Evolutionary conservation across 1,140 invertebrate genomes (phyloP), one percentile per base, ranked within the genome.

Genomic region (Bombus polaris): DNA sequence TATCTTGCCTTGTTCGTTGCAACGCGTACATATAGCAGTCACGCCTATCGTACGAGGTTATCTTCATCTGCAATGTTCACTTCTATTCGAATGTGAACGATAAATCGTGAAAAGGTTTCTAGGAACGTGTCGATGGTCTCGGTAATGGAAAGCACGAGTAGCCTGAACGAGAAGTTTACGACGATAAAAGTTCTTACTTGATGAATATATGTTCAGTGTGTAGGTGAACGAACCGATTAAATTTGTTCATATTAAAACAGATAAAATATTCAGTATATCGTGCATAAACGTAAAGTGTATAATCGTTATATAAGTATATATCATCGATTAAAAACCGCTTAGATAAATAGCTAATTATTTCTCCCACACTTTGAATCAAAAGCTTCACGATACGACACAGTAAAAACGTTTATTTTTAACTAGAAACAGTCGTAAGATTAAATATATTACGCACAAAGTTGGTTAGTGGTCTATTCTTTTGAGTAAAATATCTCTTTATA

Each of bases 51-150:
- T 39, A 62, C 75, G 75, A 77, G 75, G 57, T 77, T 77, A 77
- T 77, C 75, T 77, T 77, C 75, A 77, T 77, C 53, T 77, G 75
- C 75, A 32, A 37, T 77, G 75, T 77, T 77, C 75, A 5, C 75
- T 77, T 77, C 75, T 62, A 77, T 62, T 77, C 75, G 57, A 77
- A 77, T 32, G 57, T n/a, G 75, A 59, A 77, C 75, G 57, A 77
- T 77, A 77, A 77, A 77, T 77, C 75, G 75, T 62, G 75, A 77
- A 77, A 62, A 62, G 75, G 75, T 62, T 77, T 77, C 57, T 35
- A 77, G 75, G 75, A 77, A 77, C 37, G 75, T 42, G 57, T 77
- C 75, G 53, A 62, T 77, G n/a, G 75, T n/a, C 75, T 22, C 53
- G 37, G 37, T 62, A 77, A 77, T 77, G 57, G 75, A 77, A 77